phyloP scores from a whole-genome alignment of 2,113 vertebrate species.

The Cacatua alba region DNA sequence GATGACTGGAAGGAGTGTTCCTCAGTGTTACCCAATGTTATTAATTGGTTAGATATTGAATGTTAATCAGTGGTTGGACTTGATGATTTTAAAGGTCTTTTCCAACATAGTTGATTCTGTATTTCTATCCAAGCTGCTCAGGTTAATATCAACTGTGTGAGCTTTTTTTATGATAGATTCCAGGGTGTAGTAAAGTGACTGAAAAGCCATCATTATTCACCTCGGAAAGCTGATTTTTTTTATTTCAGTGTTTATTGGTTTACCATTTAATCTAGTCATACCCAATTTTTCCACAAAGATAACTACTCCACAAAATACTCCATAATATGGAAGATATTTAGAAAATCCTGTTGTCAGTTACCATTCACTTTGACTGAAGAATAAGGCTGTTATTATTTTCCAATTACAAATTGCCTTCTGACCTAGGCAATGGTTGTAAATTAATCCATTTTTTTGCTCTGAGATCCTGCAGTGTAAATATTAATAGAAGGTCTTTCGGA shows the following conservation, averaged over 20 bases:
- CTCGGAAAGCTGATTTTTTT: not conserved
- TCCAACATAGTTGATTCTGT: not conserved
- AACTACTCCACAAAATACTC: not conserved
- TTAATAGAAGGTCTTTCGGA: not conserved
- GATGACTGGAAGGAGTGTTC: not conserved
- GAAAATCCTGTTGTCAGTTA: not conserved
- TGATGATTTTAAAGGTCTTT: not conserved
- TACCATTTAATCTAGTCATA: not conserved
- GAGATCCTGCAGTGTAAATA: not conserved
- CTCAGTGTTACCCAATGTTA: not conserved
- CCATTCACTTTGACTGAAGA: not conserved
- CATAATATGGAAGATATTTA: not conserved
- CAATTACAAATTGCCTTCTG: not conserved
- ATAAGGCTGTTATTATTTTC: not conserved
- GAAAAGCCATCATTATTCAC: not conserved
- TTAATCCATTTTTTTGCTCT: not conserved
- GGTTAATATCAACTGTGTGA: not conserved
- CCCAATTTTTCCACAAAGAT: not conserved
- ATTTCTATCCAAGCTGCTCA: not conserved
- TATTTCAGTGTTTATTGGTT: not conserved
- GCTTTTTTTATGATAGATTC: not conserved
- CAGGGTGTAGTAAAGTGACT: not conserved
- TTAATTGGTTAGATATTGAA: not conserved
- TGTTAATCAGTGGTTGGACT: not conserved
- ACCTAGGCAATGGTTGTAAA: not conserved